Percentiles rank a stretch among this genome's conserved stretches.
These are phyloP conservation scores for Elgaria multicarinata DNA, from an alignment of 2,113 vertebrate species.

Conservation along the genomic window DNA sequence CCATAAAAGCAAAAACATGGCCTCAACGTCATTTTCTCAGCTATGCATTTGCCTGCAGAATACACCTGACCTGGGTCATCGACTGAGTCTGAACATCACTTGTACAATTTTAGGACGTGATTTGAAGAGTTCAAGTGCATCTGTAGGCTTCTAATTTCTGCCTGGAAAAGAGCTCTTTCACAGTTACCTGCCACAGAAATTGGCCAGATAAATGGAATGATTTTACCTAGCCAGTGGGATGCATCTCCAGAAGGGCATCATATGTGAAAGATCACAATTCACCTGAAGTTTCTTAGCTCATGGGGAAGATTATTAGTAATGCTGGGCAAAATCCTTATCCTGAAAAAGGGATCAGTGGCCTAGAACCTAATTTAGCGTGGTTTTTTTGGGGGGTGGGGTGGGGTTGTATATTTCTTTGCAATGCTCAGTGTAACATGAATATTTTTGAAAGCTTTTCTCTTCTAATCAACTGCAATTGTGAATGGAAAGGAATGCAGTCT, in stretches of 20 bases:
- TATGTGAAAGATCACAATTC: background rate
- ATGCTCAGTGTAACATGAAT: background rate
- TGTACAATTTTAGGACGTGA: background rate
- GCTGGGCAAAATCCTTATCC: background rate
- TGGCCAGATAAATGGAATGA: background rate
- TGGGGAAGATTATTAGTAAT: background rate
- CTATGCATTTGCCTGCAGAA: background rate
- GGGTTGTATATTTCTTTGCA: background rate
- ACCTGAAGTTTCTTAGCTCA: background rate
- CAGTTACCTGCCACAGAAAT: background rate
- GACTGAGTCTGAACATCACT: background rate
- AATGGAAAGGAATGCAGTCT: background rate
- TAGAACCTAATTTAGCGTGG: background rate
- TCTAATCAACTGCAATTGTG: background rate
- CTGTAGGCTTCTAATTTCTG: background rate
- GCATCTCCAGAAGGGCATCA: background rate
- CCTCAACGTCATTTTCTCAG: background rate
- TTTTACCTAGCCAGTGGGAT: background rate
- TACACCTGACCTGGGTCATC: background rate
- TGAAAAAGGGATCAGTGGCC: background rate
- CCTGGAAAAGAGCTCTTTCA: background rate
- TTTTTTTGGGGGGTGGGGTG: no score
- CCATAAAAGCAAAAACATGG: background rate
- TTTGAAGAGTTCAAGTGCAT: background rate
- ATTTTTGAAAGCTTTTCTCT: background rate